Conservation (phyloP, 92 coral and sea anemone species). For the Meandrina meandrites region DNA sequence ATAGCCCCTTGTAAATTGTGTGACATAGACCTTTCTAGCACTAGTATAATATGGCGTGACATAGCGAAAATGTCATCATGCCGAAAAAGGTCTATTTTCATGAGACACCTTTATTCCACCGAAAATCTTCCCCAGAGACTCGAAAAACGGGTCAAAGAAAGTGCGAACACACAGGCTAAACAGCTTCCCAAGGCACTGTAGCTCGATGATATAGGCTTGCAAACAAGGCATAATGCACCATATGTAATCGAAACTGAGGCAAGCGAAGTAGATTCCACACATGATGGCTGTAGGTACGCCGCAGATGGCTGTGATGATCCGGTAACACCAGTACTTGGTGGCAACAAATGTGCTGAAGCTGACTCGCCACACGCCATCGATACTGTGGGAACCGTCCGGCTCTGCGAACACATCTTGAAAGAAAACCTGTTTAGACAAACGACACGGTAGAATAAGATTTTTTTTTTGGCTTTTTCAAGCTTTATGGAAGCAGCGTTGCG, state of each 20-base stretch:
- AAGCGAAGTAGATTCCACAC: constrained; percentile 80
- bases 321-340: constrained; percentile 83
- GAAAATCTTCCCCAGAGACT: constrained; percentile 73
- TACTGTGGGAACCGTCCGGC: constrained; percentile 83
- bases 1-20: background rate
- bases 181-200: constrained; percentile 77
- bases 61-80: background rate
- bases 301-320: constrained; percentile 78
- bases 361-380: constrained; percentile 76
- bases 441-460: background rate
- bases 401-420: constrained; percentile 87
- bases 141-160: constrained; percentile 74
- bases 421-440: constrained; percentile 55
- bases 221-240: constrained; percentile 87
- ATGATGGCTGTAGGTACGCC: constrained; percentile 76
- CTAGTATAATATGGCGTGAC: background rate
- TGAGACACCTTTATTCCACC: constrained; percentile 57
- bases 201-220: constrained; percentile 65
- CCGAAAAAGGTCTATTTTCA: constrained; percentile 7
- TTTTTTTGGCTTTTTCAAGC: background rate
- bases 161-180: constrained; percentile 58
- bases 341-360: constrained; percentile 69
- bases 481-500: no score
- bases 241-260: constrained; percentile 78
- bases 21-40: background rate